Percentiles rank a stretch among this genome's conserved stretches.
These are phyloP conservation scores for Bombus sylvicola DNA, from an alignment of 1,140 invertebrate species.

Conservation along the genomic window DNA sequence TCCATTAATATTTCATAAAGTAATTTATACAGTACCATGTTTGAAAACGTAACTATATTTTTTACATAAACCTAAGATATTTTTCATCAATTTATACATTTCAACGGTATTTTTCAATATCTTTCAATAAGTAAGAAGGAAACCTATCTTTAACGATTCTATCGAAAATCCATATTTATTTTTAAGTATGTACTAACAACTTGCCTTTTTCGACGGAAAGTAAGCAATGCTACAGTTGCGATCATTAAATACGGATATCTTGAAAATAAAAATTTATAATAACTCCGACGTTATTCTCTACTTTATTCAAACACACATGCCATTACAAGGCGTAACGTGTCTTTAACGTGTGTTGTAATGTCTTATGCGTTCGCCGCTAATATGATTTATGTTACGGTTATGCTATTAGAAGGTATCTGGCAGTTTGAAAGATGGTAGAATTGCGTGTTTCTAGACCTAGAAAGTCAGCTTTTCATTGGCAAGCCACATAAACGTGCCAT, in stretches of 20 bases:
- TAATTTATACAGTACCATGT: too few species aligned
- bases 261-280: too few species aligned
- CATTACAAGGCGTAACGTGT: not conserved
- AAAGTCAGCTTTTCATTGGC: too few species aligned
- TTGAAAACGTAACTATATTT: too few species aligned
- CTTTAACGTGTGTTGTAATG: not conserved
- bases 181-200: not conserved
- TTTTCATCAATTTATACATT: not conserved
- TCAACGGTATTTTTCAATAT: not conserved
- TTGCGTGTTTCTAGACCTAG: not conserved
- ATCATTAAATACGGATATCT: too few species aligned
- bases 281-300: not conserved
- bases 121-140: not conserved
- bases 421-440: not conserved
- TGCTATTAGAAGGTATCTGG: not conserved
- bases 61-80: not conserved
- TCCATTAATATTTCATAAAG: not conserved
- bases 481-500: not conserved
- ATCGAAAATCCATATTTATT: not conserved
- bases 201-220: too few species aligned
- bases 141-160: too few species aligned
- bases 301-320: not conserved
- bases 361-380: not conserved
- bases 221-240: too few species aligned
- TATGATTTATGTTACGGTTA: not conserved